Conservation (phyloP, 2,113 vertebrate species). For the Aphyosemion australe region DNA sequence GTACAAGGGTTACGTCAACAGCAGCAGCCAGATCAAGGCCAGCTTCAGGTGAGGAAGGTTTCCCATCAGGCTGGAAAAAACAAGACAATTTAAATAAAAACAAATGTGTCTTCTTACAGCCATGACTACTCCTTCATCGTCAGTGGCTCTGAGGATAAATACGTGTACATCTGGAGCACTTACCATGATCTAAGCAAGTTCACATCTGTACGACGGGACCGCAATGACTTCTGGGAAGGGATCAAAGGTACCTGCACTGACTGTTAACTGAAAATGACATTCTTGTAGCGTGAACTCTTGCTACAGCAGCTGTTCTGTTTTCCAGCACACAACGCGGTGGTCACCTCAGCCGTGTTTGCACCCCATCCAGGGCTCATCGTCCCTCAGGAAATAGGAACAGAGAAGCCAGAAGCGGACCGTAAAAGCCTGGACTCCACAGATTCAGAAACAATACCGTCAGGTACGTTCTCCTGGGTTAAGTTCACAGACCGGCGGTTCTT, state of each 20-base stretch:
- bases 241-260: slow-evolving; percentile 91
- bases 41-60: slow-evolving; percentile 91
- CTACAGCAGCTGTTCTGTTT: slow-evolving; percentile 4
- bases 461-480: slow-evolving; percentile 64
- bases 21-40: slow-evolving; percentile 99
- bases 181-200: slow-evolving; percentile 99
- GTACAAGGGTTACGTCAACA: slow-evolving; percentile 98
- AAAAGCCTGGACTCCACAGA: slow-evolving; percentile 82
- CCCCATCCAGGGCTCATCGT: slow-evolving; percentile 93
- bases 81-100: no score
- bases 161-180: slow-evolving; percentile 99
- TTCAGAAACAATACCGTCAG: slow-evolving; percentile 88
- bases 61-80: not conserved
- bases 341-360: slow-evolving; percentile 97
- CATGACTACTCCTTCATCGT: slow-evolving; percentile 98
- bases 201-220: slow-evolving; percentile 94
- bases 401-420: slow-evolving; percentile 86
- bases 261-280: not conserved
- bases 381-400: slow-evolving; percentile 81
- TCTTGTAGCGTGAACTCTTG: not conserved
- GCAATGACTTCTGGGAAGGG: slow-evolving; percentile 99
- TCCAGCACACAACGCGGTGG: slow-evolving; percentile 96
- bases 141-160: slow-evolving; percentile 97
- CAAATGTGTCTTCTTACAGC: slow-evolving; percentile 69
- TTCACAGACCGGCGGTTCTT: not conserved